These are phyloP conservation scores for Cerceris rybyensis DNA, from an alignment of 2,888 invertebrate species.

Conservation along the genomic window DNA sequence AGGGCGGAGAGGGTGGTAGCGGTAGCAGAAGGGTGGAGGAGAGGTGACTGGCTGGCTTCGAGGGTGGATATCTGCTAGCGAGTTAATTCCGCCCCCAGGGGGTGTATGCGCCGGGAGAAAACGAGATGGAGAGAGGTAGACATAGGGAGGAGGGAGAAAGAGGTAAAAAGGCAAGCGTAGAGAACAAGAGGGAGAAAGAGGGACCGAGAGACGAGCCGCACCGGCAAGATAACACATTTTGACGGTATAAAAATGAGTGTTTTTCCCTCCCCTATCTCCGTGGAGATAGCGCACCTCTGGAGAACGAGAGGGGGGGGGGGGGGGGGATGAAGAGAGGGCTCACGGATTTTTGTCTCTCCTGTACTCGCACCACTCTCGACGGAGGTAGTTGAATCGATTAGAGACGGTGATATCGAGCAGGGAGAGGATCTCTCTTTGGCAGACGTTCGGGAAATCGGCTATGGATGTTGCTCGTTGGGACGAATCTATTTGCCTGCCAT, in stretches of 20 bases:
- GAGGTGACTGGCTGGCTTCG: conserved; percentile 62
- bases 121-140: conserved; percentile 37
- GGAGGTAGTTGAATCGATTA: conserved; percentile 37
- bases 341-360: conserved; percentile 43
- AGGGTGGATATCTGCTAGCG: conserved; percentile 77
- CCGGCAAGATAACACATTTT: conserved; percentile 81
- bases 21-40: conserved; percentile 27
- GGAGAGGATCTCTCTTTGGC: conserved; percentile 43
- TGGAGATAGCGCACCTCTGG: conserved; percentile 78
- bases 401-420: conserved; percentile 23
- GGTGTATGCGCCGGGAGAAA: conserved; percentile 34
- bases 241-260: conserved; percentile 82
- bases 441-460: conserved; percentile 33
- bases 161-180: conserved; percentile 44
- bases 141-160: conserved; percentile 45
- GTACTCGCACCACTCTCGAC: conserved; percentile 17
- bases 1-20: conserved; percentile 38
- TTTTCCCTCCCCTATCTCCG: conserved; percentile 80
- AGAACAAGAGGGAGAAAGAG: conserved; percentile 53
- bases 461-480: background rate
- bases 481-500: background rate
- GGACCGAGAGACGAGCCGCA: conserved; percentile 69
- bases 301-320: conserved; percentile 27
- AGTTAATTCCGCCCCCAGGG: conserved; percentile 80
- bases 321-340: conserved; percentile 1